Evolutionary conservation across 64 coral and sea anemone genomes (phyloP), one percentile per base, ranked within the genome.

Genomic region (Platygyra sinensis): DNA sequence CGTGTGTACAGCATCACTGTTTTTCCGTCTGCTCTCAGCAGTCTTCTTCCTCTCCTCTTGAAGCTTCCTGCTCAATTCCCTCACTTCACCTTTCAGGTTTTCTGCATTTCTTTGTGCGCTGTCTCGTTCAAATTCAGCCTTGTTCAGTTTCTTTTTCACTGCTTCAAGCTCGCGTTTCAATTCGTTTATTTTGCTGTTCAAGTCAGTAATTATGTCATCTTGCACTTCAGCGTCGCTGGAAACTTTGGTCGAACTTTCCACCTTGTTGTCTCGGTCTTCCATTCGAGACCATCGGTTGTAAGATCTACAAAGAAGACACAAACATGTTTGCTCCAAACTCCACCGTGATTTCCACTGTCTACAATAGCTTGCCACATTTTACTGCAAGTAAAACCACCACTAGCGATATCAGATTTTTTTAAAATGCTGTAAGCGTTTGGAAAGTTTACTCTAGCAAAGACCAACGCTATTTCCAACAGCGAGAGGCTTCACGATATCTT

Each of bases 61-160:
- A 24, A 96, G 57, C 64, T 94, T 89, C 76, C 90, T 96, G 20
- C 79, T 90, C 50, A 96, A 62, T n/a, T 82, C 82, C 64, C 82
- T 91, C 61, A 96, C 51, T 75, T 91, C 86, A 77, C 69, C 80
- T 60, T 94, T 96, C 69, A 94, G 75, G 24, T 86, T 90, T 42
- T 86, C 86, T 9, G 86, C 87, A 83, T 84, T 86, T 27, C 86
- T 89, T 39, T 90, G 91, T 33, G 81, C 92, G 57, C 74, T 96
- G n/a, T 94, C 95, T n/a, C 87, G 91, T 62, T 96, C 95, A 60
- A 92, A 96, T 60, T 96, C 95, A 2, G 76, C 88, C 64, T 94
- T 96, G 54, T 91, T 87, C 30, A 96, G 67, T 62, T 94, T 96
- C 78, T 93, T 89, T 31, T 91, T 87, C 59, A 81, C 32, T 24